Evolutionary conservation across 2,797 vertebrate species (phyloP).

Genomic region (Thamnophis elegans): DNA sequence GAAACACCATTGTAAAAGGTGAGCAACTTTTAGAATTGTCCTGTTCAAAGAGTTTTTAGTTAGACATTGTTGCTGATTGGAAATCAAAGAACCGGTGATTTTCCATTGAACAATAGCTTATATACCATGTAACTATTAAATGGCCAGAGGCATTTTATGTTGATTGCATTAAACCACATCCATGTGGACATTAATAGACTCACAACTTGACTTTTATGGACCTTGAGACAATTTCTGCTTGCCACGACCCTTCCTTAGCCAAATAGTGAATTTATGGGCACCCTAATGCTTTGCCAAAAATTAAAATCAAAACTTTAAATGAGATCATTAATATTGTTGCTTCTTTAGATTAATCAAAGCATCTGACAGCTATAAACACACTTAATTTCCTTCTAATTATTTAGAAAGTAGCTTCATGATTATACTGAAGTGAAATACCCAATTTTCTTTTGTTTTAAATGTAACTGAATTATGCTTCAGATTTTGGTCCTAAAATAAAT

Average conservation of each 20-base stretch:
- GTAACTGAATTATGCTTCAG: not conserved
- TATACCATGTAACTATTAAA: not conserved
- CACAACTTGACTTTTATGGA: not conserved
- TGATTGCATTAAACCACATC: not conserved
- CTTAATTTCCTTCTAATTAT: not conserved
- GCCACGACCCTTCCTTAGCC: not conserved
- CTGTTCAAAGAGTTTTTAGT: not conserved
- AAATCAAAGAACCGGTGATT: not conserved
- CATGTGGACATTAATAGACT: not conserved
- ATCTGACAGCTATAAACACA: no score
- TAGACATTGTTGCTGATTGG: not conserved
- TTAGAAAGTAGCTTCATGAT: not conserved
- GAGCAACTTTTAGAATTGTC: constrained; percentile 39
- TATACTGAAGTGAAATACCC: not conserved
- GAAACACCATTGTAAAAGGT: constrained; percentile 96
- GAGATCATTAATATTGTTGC: not conserved
- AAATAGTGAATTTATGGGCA: not conserved
- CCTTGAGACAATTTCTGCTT: not conserved
- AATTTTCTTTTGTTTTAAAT: not conserved
- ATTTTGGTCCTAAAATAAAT: not conserved
- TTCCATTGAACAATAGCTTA: not conserved
- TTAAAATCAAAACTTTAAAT: not conserved
- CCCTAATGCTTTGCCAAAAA: not conserved
- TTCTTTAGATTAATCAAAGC: not conserved
- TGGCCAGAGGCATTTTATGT: not conserved